phyloP scores from a whole-genome alignment of 2,113 vertebrate genomes.

The Podocnemis expansa region DNA sequence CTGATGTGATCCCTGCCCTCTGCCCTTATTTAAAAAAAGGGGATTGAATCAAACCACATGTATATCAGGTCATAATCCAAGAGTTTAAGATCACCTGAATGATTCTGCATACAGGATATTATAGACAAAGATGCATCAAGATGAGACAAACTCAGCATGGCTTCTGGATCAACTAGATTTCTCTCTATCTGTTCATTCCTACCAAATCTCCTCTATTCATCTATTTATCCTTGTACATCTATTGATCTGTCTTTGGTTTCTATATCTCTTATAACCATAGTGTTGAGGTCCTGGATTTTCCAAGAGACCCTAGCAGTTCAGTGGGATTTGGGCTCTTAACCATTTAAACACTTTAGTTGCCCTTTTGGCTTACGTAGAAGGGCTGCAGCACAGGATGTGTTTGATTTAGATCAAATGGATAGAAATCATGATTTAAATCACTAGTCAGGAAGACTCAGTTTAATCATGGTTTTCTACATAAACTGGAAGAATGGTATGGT shows the following conservation, averaged over 20 bases:
- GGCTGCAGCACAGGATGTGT: neutral
- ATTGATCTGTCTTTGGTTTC: neutral
- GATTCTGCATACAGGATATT: neutral
- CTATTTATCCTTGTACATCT: neutral
- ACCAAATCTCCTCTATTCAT: neutral
- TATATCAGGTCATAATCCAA: constrained; percentile 9
- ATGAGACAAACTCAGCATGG: constrained; percentile 28
- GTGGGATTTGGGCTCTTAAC: neutral
- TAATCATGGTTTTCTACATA: too few relatives aligned
- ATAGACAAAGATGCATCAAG: constrained; percentile 9
- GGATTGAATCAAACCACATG: constrained; percentile 16
- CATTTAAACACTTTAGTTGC: neutral
- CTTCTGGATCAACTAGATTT: neutral
- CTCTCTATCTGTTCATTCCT: neutral
- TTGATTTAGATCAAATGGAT: too few relatives aligned
- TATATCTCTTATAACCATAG: neutral
- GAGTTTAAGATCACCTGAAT: neutral
- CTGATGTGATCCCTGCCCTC: constrained; percentile 4
- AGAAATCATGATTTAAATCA: too few relatives aligned
- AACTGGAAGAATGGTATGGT: too few relatives aligned
- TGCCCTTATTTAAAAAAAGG: neutral
- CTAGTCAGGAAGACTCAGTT: too few relatives aligned
- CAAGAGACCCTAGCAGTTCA: neutral
- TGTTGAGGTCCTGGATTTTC: neutral
- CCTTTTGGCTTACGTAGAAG: neutral